phyloP scores from a whole-genome alignment of 2,113 vertebrate species.

The Origma solitaria region DNA sequence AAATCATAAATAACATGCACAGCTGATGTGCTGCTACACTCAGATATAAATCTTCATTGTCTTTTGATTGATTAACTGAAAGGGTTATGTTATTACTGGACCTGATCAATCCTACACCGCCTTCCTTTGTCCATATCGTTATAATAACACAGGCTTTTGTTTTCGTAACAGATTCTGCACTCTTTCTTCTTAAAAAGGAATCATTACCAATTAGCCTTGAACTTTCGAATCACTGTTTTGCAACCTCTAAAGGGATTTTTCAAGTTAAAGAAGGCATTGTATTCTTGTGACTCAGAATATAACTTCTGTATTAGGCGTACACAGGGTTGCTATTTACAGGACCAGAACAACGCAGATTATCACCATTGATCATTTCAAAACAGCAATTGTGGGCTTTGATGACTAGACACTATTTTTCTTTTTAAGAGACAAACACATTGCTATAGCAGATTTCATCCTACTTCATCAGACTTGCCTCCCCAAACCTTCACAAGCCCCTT shows the following conservation, averaged over 20 bases:
- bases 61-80: not conserved
- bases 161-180: not conserved
- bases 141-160: not conserved
- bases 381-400: not conserved
- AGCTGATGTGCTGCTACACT: not conserved
- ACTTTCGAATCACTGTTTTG: not conserved
- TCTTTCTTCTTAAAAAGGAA: not conserved
- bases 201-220: not conserved
- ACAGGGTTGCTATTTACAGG: not conserved
- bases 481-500: not conserved
- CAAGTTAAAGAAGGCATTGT: not conserved
- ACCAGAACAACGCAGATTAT: not conserved
- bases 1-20: not conserved
- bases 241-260: not conserved
- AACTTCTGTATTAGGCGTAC: not conserved
- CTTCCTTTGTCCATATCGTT: not conserved
- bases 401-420: not conserved
- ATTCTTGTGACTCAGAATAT: not conserved
- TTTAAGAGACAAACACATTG: not conserved
- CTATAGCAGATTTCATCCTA: not conserved
- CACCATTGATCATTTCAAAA: not conserved
- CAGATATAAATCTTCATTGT: not conserved
- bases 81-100: not conserved
- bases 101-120: not conserved
- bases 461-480: not conserved